phyloP scores from a whole-genome alignment of 2,113 vertebrate species.

The Melanerpes formicivorus region DNA sequence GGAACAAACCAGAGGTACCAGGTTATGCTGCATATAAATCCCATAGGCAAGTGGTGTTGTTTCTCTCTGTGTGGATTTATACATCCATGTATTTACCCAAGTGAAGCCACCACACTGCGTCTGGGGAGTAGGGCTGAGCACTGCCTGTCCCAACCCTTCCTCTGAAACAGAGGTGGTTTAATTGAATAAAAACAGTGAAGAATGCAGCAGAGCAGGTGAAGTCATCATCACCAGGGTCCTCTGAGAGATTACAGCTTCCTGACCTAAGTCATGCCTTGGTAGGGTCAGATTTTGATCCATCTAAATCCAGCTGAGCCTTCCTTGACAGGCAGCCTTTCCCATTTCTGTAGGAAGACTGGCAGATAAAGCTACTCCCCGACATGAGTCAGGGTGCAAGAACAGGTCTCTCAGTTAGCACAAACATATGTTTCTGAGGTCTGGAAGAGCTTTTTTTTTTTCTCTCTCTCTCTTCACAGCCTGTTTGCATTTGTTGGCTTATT shows the following conservation, averaged over 20 bases:
- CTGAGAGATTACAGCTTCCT: background rate
- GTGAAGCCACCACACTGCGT: fast-evolving
- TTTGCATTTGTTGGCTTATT: constrained; percentile 20
- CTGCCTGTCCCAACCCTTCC: background rate
- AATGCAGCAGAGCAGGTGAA: background rate
- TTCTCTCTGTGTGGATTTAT: background rate
- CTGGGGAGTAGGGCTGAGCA: background rate
- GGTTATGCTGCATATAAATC: background rate
- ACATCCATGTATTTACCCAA: fast-evolving
- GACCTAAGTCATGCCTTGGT: background rate
- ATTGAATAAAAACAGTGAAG: background rate
- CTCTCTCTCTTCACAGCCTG: background rate
- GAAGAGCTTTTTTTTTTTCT: background rate
- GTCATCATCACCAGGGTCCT: background rate
- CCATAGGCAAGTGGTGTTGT: background rate
- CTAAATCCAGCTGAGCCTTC: background rate
- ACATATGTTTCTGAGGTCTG: constrained; percentile 47
- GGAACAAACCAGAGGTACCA: background rate
- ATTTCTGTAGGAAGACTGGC: background rate
- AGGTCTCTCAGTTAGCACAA: constrained; percentile 34
- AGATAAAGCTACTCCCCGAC: background rate
- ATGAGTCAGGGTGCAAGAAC: background rate
- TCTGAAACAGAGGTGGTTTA: background rate
- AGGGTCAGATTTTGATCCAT: background rate
- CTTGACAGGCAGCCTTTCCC: background rate